Conservation (phyloP, 2,888 invertebrate genomes). For the Aphodius sticticus region DNA sequence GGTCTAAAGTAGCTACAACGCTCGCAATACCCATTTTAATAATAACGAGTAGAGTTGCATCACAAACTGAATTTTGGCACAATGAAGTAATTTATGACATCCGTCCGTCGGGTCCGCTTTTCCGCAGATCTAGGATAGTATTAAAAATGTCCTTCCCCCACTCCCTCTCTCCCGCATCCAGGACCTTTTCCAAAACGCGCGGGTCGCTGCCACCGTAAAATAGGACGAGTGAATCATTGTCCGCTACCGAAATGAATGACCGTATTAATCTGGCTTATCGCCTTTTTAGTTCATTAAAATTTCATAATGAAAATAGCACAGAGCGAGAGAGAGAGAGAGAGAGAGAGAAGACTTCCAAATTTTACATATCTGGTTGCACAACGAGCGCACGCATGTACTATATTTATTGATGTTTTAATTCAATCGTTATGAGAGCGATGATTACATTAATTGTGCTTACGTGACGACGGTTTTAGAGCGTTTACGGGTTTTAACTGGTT, state of each 20-base stretch:
- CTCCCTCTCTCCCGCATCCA: neutral
- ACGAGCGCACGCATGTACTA: neutral
- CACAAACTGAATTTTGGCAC: constrained; percentile 4
- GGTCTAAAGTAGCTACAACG: neutral
- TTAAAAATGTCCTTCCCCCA: neutral
- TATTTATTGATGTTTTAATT: neutral
- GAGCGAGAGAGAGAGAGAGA: neutral
- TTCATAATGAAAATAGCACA: neutral
- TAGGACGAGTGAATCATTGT: neutral
- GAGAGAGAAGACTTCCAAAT: neutral
- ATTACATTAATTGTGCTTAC: neutral
- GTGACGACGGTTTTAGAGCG: neutral
- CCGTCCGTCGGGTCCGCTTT: neutral
- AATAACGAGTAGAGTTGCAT: neutral
- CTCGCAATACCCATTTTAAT: neutral
- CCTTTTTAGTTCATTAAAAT: neutral
- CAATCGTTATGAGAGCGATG: neutral
- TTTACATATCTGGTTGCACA: neutral
- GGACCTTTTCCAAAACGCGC: neutral
- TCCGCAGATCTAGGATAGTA: constrained; percentile 4
- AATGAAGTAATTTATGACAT: neutral
- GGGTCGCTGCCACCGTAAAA: neutral
- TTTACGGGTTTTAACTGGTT: too few species aligned
- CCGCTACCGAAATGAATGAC: neutral
- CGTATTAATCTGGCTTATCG: neutral